Base-by-base conservation (phyloP, 2,797 vertebrate species). In the Parauchenoglanis ngamensis region DNA sequence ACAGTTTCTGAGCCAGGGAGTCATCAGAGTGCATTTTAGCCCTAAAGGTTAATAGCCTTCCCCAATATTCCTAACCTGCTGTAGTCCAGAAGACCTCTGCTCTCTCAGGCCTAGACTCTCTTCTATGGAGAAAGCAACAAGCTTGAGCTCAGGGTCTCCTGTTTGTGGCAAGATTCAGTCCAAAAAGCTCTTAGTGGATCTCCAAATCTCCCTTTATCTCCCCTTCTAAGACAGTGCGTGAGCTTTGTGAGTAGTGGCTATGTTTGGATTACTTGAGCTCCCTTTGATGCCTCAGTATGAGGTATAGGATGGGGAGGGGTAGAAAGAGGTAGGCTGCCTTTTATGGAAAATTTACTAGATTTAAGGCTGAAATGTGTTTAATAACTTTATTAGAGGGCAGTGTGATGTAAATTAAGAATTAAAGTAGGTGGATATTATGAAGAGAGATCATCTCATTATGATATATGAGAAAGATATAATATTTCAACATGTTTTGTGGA, bases 11-110 rank as follows among this genome's bases (percentile, higher is more conserved):
- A 96, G 96, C 94, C 93, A 94, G 95, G 94, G 96, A 97, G 96
- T 95, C 96, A 97, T 97, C 97, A 94, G 96, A 96, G 96, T 95
- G 95, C 94, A 95, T 96, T 96, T 96, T 96, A 96, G 96, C 95
- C 95, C 94, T 91, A 76, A 89, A 96, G 96, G 97, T 97, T 96
- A 96, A 95, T 96, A 96, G 97, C 96, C 97, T 96, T 95, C 94
- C 92, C 90, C 94, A 95, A 94, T 95, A 94, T 95, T 91, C 90
- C 87, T 84, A 67, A 90, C 94, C 96, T 95, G 95, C 95, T 95
- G 94, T 94, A 95, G 93, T 94, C 94, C 93, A 90, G 92, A 92
- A 86, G 73, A 86, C 78, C 85, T 84, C 67, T 85, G 73, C 88
- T 89, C 93, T 94, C 10, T 85, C n/a, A 85, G 95, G 94, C 93